Evolutionary conservation across 2,797 vertebrate genomes (phyloP).

Genomic region (Pseudochaenichthys georgianus): DNA sequence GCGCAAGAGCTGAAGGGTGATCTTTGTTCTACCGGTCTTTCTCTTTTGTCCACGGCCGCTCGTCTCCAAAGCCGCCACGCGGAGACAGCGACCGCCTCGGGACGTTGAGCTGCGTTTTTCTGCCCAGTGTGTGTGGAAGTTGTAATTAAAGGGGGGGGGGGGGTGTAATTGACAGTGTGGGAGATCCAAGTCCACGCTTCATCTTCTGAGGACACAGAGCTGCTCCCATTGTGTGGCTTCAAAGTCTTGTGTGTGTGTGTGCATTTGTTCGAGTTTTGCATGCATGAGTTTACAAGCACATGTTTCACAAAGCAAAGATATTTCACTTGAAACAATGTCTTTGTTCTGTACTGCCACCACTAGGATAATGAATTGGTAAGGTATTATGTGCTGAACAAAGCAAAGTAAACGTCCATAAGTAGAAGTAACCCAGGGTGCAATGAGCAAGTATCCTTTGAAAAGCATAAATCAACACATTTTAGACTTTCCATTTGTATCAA

Average conservation of each 20-base stretch:
- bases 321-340: conserved; percentile 11
- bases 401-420: background rate
- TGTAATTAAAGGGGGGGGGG: conserved; percentile 79
- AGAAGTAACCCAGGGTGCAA: background rate
- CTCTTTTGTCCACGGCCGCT: conserved; percentile 58
- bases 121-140: conserved; percentile 67
- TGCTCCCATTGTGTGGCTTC: conserved; percentile 65
- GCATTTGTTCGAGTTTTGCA: conserved; percentile 33
- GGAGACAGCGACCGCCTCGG: conserved; percentile 45
- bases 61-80: conserved; percentile 52
- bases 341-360: conserved; percentile 16
- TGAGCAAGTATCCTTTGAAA: no score
- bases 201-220: conserved; percentile 57
- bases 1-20: conserved; percentile 52
- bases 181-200: conserved; percentile 72
- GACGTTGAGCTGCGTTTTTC: conserved; percentile 46
- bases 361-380: background rate
- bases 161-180: conserved; percentile 79
- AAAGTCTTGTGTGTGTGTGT: conserved; percentile 6
- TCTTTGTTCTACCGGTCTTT: conserved; percentile 65
- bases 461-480: background rate
- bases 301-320: conserved; percentile 36
- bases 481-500: background rate
- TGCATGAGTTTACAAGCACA: conserved; percentile 21
- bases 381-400: background rate